Evolutionary conservation across 1,140 invertebrate species (phyloP).

Genomic region (Cotesia vestalis): DNA sequence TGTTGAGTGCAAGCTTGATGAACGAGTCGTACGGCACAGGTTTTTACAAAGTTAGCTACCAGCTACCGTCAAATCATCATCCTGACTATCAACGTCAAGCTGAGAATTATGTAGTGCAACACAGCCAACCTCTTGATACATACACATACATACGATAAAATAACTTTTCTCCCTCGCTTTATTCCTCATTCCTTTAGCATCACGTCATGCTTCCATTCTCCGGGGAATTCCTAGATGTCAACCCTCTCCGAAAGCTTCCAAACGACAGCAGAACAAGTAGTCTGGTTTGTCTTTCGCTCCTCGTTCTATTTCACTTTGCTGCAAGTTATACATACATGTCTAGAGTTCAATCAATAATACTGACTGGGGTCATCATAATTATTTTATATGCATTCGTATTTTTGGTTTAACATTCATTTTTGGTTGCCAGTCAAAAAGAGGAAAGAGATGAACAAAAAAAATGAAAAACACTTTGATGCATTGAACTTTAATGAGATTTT

Average conservation of each 20-base stretch:
- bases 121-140: background rate
- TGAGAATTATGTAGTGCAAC: background rate
- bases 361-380: too few species aligned
- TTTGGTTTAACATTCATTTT: too few species aligned
- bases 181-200: slow-evolving; percentile 42
- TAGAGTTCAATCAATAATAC: too few species aligned
- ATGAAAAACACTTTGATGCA: too few species aligned
- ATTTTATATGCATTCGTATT: too few species aligned
- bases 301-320: too few species aligned
- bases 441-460: too few species aligned
- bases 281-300: slow-evolving; percentile 1
- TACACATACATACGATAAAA: too few species aligned
- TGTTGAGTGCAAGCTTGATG: slow-evolving; percentile 21
- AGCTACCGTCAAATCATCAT: background rate
- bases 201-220: slow-evolving; percentile 52
- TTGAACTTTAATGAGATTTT: too few species aligned
- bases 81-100: background rate
- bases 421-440: too few species aligned
- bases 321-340: too few species aligned
- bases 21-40: background rate
- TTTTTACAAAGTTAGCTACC: slow-evolving; percentile 15
- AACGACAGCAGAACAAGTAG: background rate
- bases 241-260: slow-evolving; percentile 25
- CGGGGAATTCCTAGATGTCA: slow-evolving; percentile 42
- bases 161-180: slow-evolving; percentile 1